Conservation (phyloP, 2,797 vertebrate species). For the Microctenopoma lineatum region DNA sequence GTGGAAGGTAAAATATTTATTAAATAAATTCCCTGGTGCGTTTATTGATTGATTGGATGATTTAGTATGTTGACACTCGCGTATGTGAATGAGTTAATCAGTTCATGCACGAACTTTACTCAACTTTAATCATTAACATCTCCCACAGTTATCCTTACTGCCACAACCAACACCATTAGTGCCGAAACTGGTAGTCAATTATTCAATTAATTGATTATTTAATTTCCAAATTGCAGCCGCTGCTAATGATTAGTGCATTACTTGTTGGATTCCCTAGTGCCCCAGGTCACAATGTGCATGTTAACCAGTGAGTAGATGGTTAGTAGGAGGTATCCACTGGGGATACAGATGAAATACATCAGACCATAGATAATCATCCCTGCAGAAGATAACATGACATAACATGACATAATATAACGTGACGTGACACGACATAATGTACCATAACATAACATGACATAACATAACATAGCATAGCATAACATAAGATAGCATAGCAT, state of each 20-base stretch:
- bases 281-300: constrained; percentile 87
- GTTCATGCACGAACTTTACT: not conserved
- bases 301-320: constrained; percentile 89
- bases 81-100: not conserved
- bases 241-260: constrained; percentile 43
- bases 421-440: too few species aligned
- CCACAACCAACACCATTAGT: not conserved
- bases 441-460: too few species aligned
- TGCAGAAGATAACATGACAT: constrained; percentile 38
- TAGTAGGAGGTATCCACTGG: constrained; percentile 87
- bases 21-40: too few species aligned
- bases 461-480: too few species aligned
- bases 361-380: constrained; percentile 82
- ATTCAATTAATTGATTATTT: not conserved
- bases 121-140: not conserved
- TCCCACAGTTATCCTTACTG: not conserved
- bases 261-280: constrained; percentile 85
- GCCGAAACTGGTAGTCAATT: not conserved
- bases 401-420: not conserved
- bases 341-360: constrained; percentile 89
- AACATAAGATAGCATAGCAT: not conserved
- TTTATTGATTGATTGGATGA: too few species aligned
- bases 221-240: not conserved
- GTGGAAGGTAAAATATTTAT: too few species aligned
- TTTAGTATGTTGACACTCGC: not conserved